phyloP scores from a whole-genome alignment of 2,113 vertebrate genomes.

The Cercopithecus mona region DNA sequence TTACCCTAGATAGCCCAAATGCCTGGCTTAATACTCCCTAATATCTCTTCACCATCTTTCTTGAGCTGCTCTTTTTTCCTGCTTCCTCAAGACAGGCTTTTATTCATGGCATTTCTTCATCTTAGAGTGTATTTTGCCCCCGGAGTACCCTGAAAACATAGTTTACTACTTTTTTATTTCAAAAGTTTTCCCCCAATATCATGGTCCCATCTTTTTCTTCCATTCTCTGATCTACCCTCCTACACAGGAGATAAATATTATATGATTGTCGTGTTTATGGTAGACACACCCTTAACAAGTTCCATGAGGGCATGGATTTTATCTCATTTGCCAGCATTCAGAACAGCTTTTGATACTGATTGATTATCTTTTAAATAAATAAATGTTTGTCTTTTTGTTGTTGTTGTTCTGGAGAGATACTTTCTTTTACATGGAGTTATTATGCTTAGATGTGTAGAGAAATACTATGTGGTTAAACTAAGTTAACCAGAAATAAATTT shows the following conservation, averaged over 20 bases:
- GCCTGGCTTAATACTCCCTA: not conserved
- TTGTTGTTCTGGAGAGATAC: not conserved
- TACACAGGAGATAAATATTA: not conserved
- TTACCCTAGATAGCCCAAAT: not conserved
- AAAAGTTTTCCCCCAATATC: not conserved
- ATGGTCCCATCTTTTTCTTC: not conserved
- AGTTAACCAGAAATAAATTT: not conserved
- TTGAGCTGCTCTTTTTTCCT: not conserved
- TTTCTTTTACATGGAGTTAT: not conserved
- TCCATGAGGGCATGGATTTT: not conserved
- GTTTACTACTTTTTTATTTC: not conserved
- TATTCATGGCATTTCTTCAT: not conserved
- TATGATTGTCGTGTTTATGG: not conserved
- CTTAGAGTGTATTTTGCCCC: not conserved
- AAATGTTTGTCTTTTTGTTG: not conserved
- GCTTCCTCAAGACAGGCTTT: not conserved
- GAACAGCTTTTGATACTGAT: not conserved
- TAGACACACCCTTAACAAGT: not conserved
- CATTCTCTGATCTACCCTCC: not conserved
- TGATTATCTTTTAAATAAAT: not conserved
- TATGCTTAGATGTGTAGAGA: not conserved
- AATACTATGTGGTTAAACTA: not conserved
- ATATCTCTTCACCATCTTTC: fast-evolving
- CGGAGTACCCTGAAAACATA: not conserved
- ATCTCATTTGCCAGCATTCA: not conserved